A percentile compares a stretch with the other conserved stretches of the same genome.
Evolutionary conservation across 2,888 invertebrate genomes (phyloP).

Genomic region (Kuschelorhynchus macadamiae): DNA sequence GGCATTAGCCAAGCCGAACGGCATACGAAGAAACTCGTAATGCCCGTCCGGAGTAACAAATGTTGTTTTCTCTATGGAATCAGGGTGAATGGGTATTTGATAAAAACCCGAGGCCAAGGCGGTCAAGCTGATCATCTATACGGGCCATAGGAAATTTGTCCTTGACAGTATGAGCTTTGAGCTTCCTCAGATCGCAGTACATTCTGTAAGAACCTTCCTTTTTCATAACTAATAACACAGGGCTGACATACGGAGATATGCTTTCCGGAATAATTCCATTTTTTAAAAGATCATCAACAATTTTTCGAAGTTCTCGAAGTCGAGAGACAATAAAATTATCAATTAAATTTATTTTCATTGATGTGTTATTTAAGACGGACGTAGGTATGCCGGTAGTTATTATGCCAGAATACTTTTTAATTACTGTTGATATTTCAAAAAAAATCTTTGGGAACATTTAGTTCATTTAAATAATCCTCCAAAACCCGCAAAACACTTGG

Average conservation of each 20-base stretch:
- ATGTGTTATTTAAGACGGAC: too few relatives aligned
- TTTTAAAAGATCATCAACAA: neutral
- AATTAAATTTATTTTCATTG: too few relatives aligned
- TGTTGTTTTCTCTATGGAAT: constrained; percentile 34
- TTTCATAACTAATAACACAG: constrained; percentile 15
- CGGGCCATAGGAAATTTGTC: too few relatives aligned
- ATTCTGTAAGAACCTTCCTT: constrained; percentile 44
- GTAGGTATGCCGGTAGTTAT: too few relatives aligned
- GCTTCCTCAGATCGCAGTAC: too few relatives aligned
- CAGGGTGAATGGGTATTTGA: constrained; percentile 39
- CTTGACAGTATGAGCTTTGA: too few relatives aligned
- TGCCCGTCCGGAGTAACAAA: too few relatives aligned
- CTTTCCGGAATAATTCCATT: constrained; percentile 29
- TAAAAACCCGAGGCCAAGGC: constrained; percentile 39
- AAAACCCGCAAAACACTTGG: too few relatives aligned
- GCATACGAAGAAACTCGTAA: too few relatives aligned
- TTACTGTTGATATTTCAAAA: neutral
- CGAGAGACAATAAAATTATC: neutral
- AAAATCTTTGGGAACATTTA: neutral
- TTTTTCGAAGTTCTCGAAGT: neutral
- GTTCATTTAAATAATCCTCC: too few relatives aligned
- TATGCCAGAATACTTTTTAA: neutral
- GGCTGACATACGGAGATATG: constrained; percentile 41
- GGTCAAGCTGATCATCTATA: constrained; percentile 16
- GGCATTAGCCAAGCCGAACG: constrained; percentile 58